Evolutionary conservation across 2,113 vertebrate species (phyloP), one percentile per base, ranked within the genome.

Genomic region (Eudyptes chrysolophus): DNA sequence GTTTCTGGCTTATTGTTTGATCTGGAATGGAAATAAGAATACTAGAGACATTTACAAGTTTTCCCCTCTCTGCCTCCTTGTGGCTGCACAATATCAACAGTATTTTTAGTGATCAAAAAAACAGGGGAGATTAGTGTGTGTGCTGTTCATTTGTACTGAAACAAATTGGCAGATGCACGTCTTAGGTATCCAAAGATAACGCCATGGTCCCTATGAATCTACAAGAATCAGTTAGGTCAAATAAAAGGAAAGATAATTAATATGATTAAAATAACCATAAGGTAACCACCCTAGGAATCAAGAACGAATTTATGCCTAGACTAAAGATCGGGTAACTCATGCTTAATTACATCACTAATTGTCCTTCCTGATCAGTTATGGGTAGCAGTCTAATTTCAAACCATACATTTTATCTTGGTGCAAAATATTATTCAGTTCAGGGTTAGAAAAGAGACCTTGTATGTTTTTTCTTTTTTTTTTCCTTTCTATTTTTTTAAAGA

Each of bases 211-310:
- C n/a, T 49, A 36, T 42, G 30, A 92, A 78, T n/a, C 70, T 64
- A 65, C 14, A 84, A 81, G 34, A 84, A 89, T 29, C 21, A 68
- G 30, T 79, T 26, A 72, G 24, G 76, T 27, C 57, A 93, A 87
- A 90, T n/a, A 93, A 79, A 96, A 82, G n/a, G 15, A 84, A 85
- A 74, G 51, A 62, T 48, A 94, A 95, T 81, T 75, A 69, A 42
- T 27, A 61, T 40, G 12, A 89, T n/a, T 79, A n/a, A 81, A 92
- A 58, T 30, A 84, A 78, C 29, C 6, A 32, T 49, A 84, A 36
- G 12, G 14, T 79, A 93, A 81, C 27, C 25, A 88, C 44, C 1
- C 20, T 22, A 27, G 30, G 13, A 93, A 89, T 44, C 48, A 80
- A 27, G 30, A 94, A 80, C 26, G 70, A 64, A 66, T 9, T 10